Base-by-base conservation (phyloP, 2,113 vertebrate species). In the Abramis brama region DNA sequence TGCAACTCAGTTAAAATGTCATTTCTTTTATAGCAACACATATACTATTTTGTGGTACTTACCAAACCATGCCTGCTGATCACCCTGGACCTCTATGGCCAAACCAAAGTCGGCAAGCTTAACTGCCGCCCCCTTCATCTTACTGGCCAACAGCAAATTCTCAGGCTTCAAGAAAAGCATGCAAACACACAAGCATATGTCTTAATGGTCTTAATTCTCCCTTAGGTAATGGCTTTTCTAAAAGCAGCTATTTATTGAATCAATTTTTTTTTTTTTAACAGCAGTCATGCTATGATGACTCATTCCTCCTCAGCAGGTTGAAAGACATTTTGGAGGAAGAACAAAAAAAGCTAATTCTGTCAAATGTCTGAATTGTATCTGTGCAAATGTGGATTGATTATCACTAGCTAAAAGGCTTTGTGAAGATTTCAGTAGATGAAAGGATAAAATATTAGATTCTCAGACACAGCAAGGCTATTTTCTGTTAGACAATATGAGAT, bases 11-110 rank as follows among this genome's bases (percentile, higher is more conserved):
- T 13, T 19, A 6, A 55, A 55, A 15, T 15, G 47, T 15, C 5
- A 15, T 6, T 55, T 55, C 1, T 55, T 19, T 55, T 19, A 6
- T 55, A 17, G 50, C 50, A 52, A 17, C 15, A 52, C 15, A 52
- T 50, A 50, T 15, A 50, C 4, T 15, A 50, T 15, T 30, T 43
- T 43, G 9, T 39, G 62, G 19, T 92, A 95, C 94, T 94, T 92
- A 95, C 94, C 94, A 87, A 95, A 95, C 94, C 94, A 95, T 90
- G 94, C 94, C 91, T 95, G 94, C 91, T 95, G 94, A 91, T 95
- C 94, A 81, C 94, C 94, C 90, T 95, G 94, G 90, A 95, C 94
- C 91, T 95, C 94, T 90, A 95, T 95, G 84, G 94, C 94, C 89
- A 95, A 93, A 90, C 94, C 94, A 93, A 95, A 95, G 91, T 95